Conservation (phyloP, 2,113 vertebrate genomes). For the Syngnathoides biaculeatus region DNA sequence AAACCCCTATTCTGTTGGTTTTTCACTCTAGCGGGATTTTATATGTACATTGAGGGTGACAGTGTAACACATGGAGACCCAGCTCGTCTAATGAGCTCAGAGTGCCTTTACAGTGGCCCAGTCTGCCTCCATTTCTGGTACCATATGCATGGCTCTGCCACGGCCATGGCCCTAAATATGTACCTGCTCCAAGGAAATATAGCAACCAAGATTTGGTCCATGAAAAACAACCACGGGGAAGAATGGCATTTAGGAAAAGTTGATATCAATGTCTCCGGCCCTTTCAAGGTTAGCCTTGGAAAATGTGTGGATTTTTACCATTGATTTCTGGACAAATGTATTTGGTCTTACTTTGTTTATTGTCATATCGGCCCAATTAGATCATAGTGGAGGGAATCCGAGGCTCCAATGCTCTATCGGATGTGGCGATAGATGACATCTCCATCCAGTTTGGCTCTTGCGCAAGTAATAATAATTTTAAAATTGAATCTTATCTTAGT, state of each 20-base stretch:
- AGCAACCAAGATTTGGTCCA: slow-evolving; percentile 45
- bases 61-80: slow-evolving; percentile 49
- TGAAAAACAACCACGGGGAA: slow-evolving; percentile 63
- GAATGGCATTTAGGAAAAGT: slow-evolving; percentile 57
- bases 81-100: slow-evolving; percentile 67
- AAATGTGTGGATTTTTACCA: background rate
- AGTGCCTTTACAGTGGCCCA: slow-evolving; percentile 55
- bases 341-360: background rate
- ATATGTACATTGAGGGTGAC: slow-evolving; percentile 74
- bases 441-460: slow-evolving; percentile 55
- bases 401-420: slow-evolving; percentile 60
- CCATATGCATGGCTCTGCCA: slow-evolving; percentile 75
- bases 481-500: background rate
- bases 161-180: slow-evolving; percentile 67
- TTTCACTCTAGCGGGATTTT: slow-evolving; percentile 72
- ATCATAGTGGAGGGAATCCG: slow-evolving; percentile 71
- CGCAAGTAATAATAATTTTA: slow-evolving; percentile 32
- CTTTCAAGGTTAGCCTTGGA: slow-evolving; percentile 64
- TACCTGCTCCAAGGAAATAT: slow-evolving; percentile 52
- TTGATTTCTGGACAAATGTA: background rate
- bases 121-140: slow-evolving; percentile 82
- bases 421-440: slow-evolving; percentile 70
- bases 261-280: slow-evolving; percentile 45
- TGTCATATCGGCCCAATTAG: slow-evolving; percentile 38
- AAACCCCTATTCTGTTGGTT: background rate